These are phyloP conservation scores for Flabesymbios commensalis DNA, from an alignment of 2,888 invertebrate species.

Conservation along the genomic window DNA sequence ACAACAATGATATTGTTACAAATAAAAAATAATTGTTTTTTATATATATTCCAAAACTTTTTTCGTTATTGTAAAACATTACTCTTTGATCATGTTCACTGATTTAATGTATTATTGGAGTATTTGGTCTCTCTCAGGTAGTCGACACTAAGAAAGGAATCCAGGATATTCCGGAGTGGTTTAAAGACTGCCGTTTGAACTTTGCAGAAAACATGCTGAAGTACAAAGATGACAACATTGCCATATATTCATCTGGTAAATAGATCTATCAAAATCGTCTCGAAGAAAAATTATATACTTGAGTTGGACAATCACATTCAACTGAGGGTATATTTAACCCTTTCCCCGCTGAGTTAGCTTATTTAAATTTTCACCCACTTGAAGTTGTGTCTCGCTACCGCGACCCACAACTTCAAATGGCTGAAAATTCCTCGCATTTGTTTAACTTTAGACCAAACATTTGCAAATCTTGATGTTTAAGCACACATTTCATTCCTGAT, in stretches of 20 bases:
- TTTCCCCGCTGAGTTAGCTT: neutral
- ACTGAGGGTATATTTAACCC: neutral
- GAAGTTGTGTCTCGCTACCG: no score
- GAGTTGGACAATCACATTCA: no score
- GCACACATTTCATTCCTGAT: no score
- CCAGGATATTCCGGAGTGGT: slow-evolving; percentile 65
- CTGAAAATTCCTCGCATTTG: no score
- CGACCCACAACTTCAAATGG: no score
- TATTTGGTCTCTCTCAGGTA: slow-evolving; percentile 48
- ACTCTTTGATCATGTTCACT: neutral
- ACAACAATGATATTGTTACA: no score
- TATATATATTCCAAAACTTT: neutral
- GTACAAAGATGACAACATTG: slow-evolving; percentile 61
- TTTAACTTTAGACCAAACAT: no score
- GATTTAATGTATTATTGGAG: neutral
- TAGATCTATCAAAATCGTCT: neutral
- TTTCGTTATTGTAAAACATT: neutral
- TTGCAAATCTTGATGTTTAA: no score
- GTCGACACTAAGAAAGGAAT: slow-evolving; percentile 60
- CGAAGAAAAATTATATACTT: no score
- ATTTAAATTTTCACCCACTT: no score
- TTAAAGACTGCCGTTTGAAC: slow-evolving; percentile 64
- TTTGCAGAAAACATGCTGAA: slow-evolving; percentile 65
- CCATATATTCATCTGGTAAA: slow-evolving; percentile 64
- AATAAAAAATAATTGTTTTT: no score